Percentiles rank a stretch among this genome's conserved stretches.
Conservation (phyloP, 2,113 vertebrate genomes). For the Furnarius figulus region DNA sequence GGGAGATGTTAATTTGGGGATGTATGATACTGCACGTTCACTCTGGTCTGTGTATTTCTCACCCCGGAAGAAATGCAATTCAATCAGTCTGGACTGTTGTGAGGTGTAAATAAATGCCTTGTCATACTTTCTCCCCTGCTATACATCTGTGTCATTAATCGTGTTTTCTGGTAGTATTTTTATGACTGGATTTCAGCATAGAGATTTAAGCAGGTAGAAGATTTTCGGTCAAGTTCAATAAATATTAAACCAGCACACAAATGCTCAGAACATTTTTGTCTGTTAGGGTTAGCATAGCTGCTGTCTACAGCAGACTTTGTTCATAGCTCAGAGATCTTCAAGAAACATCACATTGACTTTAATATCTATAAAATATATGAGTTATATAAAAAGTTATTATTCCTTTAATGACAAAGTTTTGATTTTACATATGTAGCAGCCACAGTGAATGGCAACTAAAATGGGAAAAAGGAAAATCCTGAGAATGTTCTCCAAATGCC, state of each 20-base stretch:
- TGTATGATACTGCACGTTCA: accelerated
- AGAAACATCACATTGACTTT: no score
- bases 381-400: neutral
- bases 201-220: neutral
- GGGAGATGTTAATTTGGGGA: neutral
- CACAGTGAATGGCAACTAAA: neutral
- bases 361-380: neutral
- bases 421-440: neutral
- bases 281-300: neutral
- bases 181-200: neutral
- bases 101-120: neutral
- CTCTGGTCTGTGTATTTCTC: neutral
- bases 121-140: neutral
- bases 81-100: accelerated
- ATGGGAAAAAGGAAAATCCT: neutral
- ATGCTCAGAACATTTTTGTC: neutral
- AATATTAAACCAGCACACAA: neutral
- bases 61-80: neutral
- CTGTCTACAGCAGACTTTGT: no score
- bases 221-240: neutral
- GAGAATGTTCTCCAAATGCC: neutral
- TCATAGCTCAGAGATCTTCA: no score
- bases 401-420: neutral
- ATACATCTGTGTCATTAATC: no score
- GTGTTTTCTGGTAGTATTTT: accelerated